Base-by-base conservation (phyloP, 1,140 invertebrate genomes). In the Caenorhabditis tropicalis region DNA sequence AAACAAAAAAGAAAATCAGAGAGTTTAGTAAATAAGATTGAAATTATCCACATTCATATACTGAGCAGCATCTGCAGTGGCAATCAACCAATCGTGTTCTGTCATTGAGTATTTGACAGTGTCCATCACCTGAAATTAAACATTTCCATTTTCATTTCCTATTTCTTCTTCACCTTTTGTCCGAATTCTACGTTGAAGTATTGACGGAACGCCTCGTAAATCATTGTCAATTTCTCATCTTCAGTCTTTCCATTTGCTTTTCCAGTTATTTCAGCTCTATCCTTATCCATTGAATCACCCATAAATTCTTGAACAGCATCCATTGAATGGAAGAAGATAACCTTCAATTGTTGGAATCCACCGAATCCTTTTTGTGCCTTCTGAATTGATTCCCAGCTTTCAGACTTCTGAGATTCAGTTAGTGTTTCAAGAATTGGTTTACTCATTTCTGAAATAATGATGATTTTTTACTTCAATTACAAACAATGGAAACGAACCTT, bases 91-190 rank as follows among this genome's bases (percentile, higher is more conserved):
- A 31, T 74, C 65, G 6, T 46, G 27, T 31, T 74, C 65, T 0
- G 65, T 74, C 65, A 74, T 74, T 43, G 65, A 74, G 36, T 74
- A 74, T 43, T 74, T 74, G 21, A 74, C 65, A 43, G 65, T 74
- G n/a, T 74, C 36, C 65, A 74, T 74, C 3, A 74, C 36, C 65
- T 74, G 36, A 46, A 74, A 46, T 9, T 21, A 15, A 29, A 27
- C 15, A 9, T 1, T 10, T 12, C 7, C 7, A 7, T 27, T 56
- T 27, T 0, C 36, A 19, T 33, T 19, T 19, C 19, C 7, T 29
- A 27, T 19, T 10, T 65, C 29, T 43, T 29, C 15, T 36, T 24
- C n/a, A 74, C 65, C 65, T 74, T 74, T 24, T 74, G 65, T 43
- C 65, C 65, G 10, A 74, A 74, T 29, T 74, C 65, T 24, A 74